Base-by-base conservation (phyloP, 1,140 invertebrate genomes). In the Aphelenchoides fujianensis region DNA sequence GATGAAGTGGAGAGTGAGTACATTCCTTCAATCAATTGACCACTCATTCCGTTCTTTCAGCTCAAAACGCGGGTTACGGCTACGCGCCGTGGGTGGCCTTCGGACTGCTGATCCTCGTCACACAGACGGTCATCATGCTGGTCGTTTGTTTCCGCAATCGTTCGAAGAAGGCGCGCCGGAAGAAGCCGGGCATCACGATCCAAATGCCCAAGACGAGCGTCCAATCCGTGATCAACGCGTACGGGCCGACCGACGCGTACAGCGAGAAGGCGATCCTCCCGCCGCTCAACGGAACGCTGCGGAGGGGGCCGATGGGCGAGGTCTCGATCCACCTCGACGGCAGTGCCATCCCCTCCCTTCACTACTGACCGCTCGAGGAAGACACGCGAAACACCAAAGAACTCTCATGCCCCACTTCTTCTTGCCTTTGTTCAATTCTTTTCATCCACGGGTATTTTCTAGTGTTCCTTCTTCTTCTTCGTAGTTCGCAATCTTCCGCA, bases 181-280 rank as follows among this genome's bases (percentile, higher is more conserved):
- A 59, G 55, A 59, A 59, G 34, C 5, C 55, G 5, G 34, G 23
- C 34, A 32, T 59, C 27, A 7, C 55, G 5, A 5, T 59, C 23
- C 5, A 59, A 23, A 59, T 59, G 55, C 55, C 55, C 12, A 59
- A 66, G 32, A 32, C 31, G 53, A 27, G n/a, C 9, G 31, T 30
- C 12, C 63, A 36, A n/a, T 66, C 63, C 12, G 63, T 66, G 12
- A 66, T 66, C 63, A 66, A 66, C 32, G 63, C 63, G 16, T 66
- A 34, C 7, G 16, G 32, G 12, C 63, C 63, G 34, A 66, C 63
- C 36, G 63, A 66, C 31, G 34, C 27, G 16, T 59, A 7, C 23
- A 59, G 19, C 34, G 55, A 59, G 7, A 59, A 59, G 34, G 7
- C 55, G 19, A 59, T 32, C 5, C 55, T 59, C 28, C 55, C 55